A percentile compares a stretch with the other conserved stretches of the same genome.
Conservation (phyloP, 2,113 vertebrate species). For the Eptesicus fuscus region DNA sequence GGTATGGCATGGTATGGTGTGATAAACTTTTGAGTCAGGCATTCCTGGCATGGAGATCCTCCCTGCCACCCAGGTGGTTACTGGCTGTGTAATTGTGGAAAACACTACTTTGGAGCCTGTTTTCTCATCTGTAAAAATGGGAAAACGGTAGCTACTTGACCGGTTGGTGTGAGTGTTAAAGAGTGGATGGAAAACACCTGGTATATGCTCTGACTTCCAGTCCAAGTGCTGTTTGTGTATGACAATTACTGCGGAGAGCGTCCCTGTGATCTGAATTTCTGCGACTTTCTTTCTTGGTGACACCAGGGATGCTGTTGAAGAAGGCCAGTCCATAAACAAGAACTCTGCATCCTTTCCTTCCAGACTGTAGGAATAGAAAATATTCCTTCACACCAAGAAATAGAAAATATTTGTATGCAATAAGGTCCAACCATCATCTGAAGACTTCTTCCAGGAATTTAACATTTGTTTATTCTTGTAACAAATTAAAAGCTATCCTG, state of each 20-base stretch:
- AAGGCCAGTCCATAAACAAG: background rate
- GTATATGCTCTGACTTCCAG: background rate
- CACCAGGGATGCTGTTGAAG: background rate
- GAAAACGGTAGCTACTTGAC: background rate
- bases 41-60: background rate
- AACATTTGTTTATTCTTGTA: background rate
- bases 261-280: background rate
- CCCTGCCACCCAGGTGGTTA: background rate
- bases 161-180: background rate
- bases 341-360: background rate
- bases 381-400: background rate
- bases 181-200: background rate
- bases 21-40: background rate
- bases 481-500: background rate
- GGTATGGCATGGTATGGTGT: background rate
- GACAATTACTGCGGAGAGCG: fast-evolving
- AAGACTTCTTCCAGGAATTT: background rate
- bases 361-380: background rate
- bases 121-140: background rate
- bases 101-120: background rate
- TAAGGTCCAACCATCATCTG: background rate
- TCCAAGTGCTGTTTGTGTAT: background rate
- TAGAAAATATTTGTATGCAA: background rate
- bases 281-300: background rate
- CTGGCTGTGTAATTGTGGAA: background rate